Evolutionary conservation across 2,113 vertebrate genomes (phyloP).

Genomic region (Panthera tigris): DNA sequence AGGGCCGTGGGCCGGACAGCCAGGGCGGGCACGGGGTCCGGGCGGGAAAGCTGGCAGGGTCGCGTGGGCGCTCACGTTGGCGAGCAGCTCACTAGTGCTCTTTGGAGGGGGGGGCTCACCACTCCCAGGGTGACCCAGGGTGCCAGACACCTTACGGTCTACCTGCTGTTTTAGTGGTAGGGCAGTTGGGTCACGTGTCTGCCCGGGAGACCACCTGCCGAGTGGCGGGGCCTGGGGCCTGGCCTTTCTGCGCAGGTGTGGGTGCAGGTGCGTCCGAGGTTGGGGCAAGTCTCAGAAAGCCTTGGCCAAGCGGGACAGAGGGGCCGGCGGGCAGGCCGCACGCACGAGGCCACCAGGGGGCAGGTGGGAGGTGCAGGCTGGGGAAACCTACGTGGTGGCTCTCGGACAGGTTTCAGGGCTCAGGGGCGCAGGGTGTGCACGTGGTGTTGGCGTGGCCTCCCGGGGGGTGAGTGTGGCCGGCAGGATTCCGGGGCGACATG

Average conservation of each 20-base stretch:
- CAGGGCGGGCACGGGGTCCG: rapidly evolving
- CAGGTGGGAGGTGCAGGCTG: not conserved
- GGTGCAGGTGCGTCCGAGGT: not conserved
- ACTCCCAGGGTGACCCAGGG: no score
- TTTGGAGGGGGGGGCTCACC: rapidly evolving
- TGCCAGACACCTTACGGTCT: not conserved
- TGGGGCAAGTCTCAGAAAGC: rapidly evolving
- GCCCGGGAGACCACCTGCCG: not conserved
- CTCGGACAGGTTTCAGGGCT: rapidly evolving
- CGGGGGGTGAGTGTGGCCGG: not conserved
- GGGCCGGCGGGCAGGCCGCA: not conserved
- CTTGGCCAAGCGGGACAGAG: not conserved
- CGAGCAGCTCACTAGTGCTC: no score
- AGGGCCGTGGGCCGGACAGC: not conserved
- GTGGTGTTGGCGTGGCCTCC: not conserved
- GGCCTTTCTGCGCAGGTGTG: not conserved
- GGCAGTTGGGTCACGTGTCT: not conserved
- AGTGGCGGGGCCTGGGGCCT: not conserved
- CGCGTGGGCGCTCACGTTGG: not conserved
- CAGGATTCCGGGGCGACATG: not conserved
- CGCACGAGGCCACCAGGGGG: rapidly evolving
- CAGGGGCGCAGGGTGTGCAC: rapidly evolving
- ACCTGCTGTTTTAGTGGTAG: rapidly evolving
- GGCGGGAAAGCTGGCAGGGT: not conserved
- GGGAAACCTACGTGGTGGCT: not conserved